Conservation (phyloP, 2,113 vertebrate species). For the Oceanites oceanicus region DNA sequence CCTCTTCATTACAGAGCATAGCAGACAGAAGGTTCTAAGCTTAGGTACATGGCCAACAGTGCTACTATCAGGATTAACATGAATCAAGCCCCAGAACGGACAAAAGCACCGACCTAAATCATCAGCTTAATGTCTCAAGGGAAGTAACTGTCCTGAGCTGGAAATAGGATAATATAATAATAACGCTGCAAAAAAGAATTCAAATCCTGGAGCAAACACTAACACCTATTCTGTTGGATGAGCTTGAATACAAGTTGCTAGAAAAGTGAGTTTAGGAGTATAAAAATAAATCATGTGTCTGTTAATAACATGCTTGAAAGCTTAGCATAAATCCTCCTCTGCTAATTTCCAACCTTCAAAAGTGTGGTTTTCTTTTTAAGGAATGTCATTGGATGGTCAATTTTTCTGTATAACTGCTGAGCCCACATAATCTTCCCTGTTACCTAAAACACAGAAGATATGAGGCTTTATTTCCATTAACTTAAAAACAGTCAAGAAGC, state of each 20-base stretch:
- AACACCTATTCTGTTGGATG: background rate
- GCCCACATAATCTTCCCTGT: constrained; percentile 83
- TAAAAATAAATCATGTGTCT: background rate
- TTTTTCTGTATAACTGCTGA: constrained; percentile 81
- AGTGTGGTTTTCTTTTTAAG: constrained; percentile 77
- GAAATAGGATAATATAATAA: background rate
- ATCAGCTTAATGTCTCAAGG: background rate
- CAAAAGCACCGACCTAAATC: background rate
- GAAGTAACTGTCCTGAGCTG: background rate
- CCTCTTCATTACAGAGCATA: background rate
- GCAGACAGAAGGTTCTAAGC: background rate
- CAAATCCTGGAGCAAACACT: background rate
- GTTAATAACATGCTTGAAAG: background rate
- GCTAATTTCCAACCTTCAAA: constrained; percentile 72
- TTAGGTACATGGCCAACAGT: background rate
- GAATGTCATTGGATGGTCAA: constrained; percentile 80
- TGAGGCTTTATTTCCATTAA: background rate
- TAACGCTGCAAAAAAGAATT: background rate
- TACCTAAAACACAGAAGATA: constrained; percentile 66
- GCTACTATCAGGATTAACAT: background rate
- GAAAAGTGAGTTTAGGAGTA: background rate
- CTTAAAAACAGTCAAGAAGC: background rate
- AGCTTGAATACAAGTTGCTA: background rate
- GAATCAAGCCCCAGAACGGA: background rate
- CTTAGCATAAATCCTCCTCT: background rate